A percentile compares a stretch with the other conserved stretches of the same genome.
Evolutionary conservation across 2,113 vertebrate species (phyloP).

Genomic region (Leuciscus idus): DNA sequence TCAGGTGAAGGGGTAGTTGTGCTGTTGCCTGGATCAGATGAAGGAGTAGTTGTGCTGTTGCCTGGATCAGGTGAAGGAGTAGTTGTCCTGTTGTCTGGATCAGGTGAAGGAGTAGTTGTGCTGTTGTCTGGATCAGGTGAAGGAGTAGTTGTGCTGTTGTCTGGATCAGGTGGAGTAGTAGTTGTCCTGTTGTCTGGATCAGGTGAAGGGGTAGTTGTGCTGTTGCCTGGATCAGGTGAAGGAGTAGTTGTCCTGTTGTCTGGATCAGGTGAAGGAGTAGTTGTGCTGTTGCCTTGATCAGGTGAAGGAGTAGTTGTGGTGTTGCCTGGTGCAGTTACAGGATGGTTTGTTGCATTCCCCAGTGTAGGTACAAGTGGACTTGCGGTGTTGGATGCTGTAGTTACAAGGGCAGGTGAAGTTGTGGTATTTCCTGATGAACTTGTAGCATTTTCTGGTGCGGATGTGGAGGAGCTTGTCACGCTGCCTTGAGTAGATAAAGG

Average conservation of each 20-base stretch:
- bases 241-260: background rate
- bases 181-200: background rate
- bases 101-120: too few species aligned
- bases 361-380: slow-evolving; percentile 1
- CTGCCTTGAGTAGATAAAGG: background rate
- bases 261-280: too few species aligned
- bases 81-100: background rate
- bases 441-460: background rate
- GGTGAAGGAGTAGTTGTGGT: background rate
- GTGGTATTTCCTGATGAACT: background rate
- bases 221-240: background rate
- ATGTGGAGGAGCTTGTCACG: background rate
- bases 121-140: background rate
- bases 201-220: background rate
- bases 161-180: background rate
- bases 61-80: background rate
- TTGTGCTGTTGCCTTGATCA: background rate
- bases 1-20: background rate
- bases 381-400: background rate
- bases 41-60: too few species aligned
- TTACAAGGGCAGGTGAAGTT: background rate
- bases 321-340: background rate
- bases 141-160: background rate
- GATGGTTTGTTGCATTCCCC: background rate
- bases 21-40: background rate